These are phyloP conservation scores for Lycia hirtaria DNA, from an alignment of 2,888 invertebrate genomes.

Conservation along the genomic window DNA sequence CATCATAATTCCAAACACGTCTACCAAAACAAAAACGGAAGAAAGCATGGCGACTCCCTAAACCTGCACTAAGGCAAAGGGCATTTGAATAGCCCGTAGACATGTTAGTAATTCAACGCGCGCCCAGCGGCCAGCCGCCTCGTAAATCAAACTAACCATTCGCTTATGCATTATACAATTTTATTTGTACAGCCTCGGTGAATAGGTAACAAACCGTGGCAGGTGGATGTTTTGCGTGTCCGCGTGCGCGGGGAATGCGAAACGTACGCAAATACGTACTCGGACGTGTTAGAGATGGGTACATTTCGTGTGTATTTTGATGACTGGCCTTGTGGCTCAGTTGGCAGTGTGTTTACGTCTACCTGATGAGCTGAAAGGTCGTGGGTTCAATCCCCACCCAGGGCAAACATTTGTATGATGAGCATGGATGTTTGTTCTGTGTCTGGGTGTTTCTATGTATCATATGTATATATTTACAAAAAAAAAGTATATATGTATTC, in stretches of 20 bases:
- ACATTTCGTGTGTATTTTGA: too few species aligned
- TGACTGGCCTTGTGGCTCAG: too few species aligned
- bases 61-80: conserved; percentile 53
- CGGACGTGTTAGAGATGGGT: conserved; percentile 15
- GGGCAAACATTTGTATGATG: too few species aligned
- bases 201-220: conserved; percentile 84
- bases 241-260: conserved; percentile 73
- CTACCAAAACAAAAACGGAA: conserved; percentile 1
- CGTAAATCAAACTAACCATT: conserved; percentile 85
- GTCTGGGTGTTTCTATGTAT: too few species aligned
- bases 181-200: conserved; percentile 84
- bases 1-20: background rate
- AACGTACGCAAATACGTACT: conserved; percentile 72
- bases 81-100: conserved; percentile 71
- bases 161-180: conserved; percentile 86
- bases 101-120: conserved; percentile 82
- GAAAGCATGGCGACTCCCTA: conserved; percentile 46
- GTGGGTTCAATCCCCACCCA: too few species aligned
- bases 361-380: too few species aligned
- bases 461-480: too few species aligned
- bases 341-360: too few species aligned
- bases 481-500: too few species aligned
- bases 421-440: too few species aligned
- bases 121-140: conserved; percentile 64
- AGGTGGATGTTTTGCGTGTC: conserved; percentile 78